phyloP scores from a whole-genome alignment of 2,113 vertebrate genomes.

The Psilopogon haemacephalus region DNA sequence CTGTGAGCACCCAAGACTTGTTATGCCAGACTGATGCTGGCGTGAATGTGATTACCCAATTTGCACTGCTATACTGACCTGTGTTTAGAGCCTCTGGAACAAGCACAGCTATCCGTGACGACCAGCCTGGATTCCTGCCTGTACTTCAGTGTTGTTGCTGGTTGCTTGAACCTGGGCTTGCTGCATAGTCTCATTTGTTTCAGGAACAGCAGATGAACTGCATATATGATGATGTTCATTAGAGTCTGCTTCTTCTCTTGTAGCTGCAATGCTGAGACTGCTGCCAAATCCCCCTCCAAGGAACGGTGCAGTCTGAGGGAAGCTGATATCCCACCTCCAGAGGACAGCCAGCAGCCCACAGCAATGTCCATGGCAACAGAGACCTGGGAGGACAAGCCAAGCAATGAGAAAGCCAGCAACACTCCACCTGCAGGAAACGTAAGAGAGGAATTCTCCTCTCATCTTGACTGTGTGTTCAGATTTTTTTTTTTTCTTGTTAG shows the following conservation, averaged over 20 bases:
- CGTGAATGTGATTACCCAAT: neutral
- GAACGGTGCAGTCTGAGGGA: conserved; percentile 78
- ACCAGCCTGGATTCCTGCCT: neutral
- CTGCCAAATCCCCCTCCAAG: conserved; percentile 74
- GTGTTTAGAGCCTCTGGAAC: neutral
- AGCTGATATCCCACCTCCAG: conserved; percentile 74
- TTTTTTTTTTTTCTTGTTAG: neutral
- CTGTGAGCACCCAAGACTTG: neutral
- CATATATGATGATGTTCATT: neutral
- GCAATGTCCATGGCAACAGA: conserved; percentile 82
- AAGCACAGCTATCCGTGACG: neutral
- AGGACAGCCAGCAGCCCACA: conserved; percentile 74
- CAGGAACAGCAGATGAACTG: neutral
- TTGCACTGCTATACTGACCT: neutral
- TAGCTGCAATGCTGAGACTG: conserved; percentile 89
- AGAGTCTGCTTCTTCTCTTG: conserved; percentile 22
- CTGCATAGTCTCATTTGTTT: neutral
- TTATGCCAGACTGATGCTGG: neutral
- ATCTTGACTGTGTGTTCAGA: neutral
- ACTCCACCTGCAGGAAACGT: conserved; percentile 76
- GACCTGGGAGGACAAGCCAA: conserved; percentile 76
- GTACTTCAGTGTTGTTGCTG: neutral
- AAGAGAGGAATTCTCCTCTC: conserved; percentile 64
- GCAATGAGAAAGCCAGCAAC: conserved; percentile 65
- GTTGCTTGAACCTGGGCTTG: neutral